Evolutionary conservation across 2,113 vertebrate genomes (phyloP).

Genomic region (Prochilodus magdalenae): DNA sequence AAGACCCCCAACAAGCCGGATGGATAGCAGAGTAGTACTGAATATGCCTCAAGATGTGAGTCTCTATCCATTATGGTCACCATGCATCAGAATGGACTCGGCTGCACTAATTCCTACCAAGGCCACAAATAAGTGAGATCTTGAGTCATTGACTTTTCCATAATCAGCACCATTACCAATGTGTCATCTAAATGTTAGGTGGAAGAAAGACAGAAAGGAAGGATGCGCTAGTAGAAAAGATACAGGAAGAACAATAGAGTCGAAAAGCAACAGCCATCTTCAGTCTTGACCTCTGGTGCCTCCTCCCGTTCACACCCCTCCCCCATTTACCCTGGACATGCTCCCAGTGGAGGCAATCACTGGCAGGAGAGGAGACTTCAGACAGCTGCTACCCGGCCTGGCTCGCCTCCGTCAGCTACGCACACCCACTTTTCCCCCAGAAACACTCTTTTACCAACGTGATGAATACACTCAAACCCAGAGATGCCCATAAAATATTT

Average conservation of each 20-base stretch:
- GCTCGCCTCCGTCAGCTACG: not conserved
- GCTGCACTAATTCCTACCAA: too few species aligned
- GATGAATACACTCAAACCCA: not conserved
- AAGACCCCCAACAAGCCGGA: too few species aligned
- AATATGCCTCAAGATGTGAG: too few species aligned
- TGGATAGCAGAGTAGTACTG: too few species aligned
- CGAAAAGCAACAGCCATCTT: constrained; percentile 29
- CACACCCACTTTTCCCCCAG: not conserved
- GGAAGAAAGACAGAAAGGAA: not conserved
- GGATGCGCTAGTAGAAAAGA: not conserved
- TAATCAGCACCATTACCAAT: too few species aligned
- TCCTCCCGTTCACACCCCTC: constrained; percentile 53
- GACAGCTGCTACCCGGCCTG: constrained; percentile 72
- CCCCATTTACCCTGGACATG: constrained; percentile 56
- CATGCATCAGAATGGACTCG: too few species aligned
- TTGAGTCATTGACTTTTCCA: too few species aligned
- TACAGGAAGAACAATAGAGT: not conserved
- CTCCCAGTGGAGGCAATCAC: constrained; percentile 78
- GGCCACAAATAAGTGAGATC: too few species aligned
- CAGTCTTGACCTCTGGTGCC: constrained; percentile 50
- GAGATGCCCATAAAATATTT: not conserved
- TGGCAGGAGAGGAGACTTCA: constrained; percentile 73
- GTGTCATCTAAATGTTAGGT: too few species aligned
- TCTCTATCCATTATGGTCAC: too few species aligned
- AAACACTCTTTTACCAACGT: not conserved